Conservation (phyloP, 2,113 vertebrate genomes). For the Gallinago paraguaiae region DNA sequence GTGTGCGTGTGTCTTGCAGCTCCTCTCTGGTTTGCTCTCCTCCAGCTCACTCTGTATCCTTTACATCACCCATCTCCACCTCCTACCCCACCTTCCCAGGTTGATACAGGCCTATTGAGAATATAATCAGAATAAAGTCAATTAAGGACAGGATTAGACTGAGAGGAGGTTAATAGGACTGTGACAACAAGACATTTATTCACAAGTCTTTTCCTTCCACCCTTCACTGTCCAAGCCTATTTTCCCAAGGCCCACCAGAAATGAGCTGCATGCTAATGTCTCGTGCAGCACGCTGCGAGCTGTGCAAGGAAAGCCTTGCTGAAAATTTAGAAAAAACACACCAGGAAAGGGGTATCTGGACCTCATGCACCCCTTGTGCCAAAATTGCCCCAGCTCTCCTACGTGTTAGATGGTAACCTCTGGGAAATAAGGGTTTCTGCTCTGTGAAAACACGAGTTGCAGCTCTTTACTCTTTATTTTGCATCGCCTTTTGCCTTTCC, state of each 20-base stretch:
- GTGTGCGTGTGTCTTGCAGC: not conserved
- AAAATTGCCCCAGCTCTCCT: not conserved
- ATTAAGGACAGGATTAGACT: conserved; percentile 33
- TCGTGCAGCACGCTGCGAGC: not conserved
- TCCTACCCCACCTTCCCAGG: not conserved
- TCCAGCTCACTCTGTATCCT: not conserved
- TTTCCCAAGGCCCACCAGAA: not conserved
- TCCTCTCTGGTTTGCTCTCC: not conserved
- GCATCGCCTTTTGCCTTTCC: not conserved
- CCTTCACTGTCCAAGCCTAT: not conserved
- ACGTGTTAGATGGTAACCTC: not conserved
- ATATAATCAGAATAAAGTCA: conserved; percentile 45
- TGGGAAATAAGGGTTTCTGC: not conserved
- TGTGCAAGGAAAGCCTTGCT: not conserved
- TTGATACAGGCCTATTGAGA: not conserved
- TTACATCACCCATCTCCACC: not conserved
- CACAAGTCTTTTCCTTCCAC: not conserved
- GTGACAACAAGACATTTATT: conserved; percentile 4
- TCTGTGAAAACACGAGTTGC: not conserved
- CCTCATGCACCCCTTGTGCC: fast-evolving
- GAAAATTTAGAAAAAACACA: not conserved
- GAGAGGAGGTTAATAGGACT: conserved; percentile 25
- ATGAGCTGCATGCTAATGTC: not conserved
- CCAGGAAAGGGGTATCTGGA: not conserved
- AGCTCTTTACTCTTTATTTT: not conserved